phyloP scores from a whole-genome alignment of 1,140 invertebrate species.

The Caenorhabditis briggsae region DNA sequence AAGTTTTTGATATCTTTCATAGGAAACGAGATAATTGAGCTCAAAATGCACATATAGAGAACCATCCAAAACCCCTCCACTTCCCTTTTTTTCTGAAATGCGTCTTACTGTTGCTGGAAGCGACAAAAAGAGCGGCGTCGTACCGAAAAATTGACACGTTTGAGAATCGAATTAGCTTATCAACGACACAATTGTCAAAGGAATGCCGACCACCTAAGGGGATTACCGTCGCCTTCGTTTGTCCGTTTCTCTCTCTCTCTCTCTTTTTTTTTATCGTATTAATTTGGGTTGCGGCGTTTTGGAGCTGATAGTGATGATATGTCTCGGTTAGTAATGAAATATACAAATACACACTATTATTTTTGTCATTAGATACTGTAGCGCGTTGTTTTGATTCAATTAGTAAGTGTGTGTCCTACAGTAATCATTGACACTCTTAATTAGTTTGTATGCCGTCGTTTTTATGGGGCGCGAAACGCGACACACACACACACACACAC shows the following conservation, averaged over 20 bases:
- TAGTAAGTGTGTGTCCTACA: not conserved
- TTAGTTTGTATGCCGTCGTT: not conserved
- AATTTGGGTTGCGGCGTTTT: not conserved
- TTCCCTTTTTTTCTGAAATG: no score
- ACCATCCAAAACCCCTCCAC: no score
- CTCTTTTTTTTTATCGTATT: not conserved
- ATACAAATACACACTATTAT: not conserved
- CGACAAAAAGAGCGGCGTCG: no score
- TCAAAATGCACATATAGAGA: no score
- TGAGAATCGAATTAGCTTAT: constrained; percentile 9
- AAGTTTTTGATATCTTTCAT: no score
- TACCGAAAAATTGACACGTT: not conserved
- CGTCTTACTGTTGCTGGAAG: no score
- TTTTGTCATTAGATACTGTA: not conserved
- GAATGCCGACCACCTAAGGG: constrained; percentile 27
- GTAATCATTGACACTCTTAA: not conserved
- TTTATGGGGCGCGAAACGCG: not conserved
- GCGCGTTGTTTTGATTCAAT: not conserved
- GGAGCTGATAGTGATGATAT: not conserved
- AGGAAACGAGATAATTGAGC: no score
- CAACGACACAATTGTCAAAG: not conserved
- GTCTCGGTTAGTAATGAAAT: constrained; percentile 48
- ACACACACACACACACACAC: constrained; percentile 2
- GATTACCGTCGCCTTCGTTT: constrained; percentile 22
- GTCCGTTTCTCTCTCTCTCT: not conserved